Base-by-base conservation (phyloP, 92 coral and sea anemone species). In the Phenganax subtilis region DNA sequence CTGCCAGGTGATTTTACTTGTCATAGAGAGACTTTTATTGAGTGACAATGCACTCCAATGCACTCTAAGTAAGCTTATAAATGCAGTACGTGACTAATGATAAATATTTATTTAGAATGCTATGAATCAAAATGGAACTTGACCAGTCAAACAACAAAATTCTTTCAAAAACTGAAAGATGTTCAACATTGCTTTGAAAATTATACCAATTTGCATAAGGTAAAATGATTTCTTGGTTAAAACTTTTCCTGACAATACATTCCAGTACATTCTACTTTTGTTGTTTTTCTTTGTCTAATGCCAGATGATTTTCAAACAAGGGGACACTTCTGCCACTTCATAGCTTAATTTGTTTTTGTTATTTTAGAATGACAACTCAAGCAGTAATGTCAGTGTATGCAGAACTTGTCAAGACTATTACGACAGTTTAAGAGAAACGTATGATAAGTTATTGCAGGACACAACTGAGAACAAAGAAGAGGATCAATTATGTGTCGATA, bases 401-500 rank as follows among this genome's bases (percentile, higher is more conserved):
- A 17, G 56, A 62, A 61, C 3, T 0, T 79, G 83, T 17, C 51
- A 17, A 4, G 62, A 10, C 16, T 15, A 44, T 25, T 79, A 30
- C 74, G 12, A 30, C 9, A 54, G 56, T 53, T 51, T 79, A 54
- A 51, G 83, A 79, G 7, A 4, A 2, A 16, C 15, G 3, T 79
- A 79, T 27, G 31, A 64, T 8, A 51, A 63, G 27, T 0, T 79
- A 51, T 11, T 79, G 53, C 61, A 47, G 56, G 57, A 47, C 3
- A 54, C 57, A 10, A 68, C 73, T 2, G 60, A 79, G 0, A 30
- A 79, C 27, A 54, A 64, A 17, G 74, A 79, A 2, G 83, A 79
- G 55, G 74, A 79, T 25, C 0, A 51, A 65, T 55, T 79, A 12
- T 79, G 83, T 63, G 83, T 54, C 8, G 83, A 79, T 79, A 64